phyloP scores from a whole-genome alignment of 1,140 invertebrate species.

The Drosophila prosaltans region DNA sequence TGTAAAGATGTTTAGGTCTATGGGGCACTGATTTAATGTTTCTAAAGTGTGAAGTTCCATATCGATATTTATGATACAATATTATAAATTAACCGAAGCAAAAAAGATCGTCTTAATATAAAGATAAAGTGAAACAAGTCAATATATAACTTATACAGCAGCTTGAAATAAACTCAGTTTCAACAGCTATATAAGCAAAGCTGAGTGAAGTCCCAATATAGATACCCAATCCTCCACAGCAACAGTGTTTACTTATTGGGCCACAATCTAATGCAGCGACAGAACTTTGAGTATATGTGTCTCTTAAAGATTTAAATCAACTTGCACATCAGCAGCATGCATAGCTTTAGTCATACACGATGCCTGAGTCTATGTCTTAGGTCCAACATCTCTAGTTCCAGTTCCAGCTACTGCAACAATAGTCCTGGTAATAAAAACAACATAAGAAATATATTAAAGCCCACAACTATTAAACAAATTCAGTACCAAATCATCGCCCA shows the following conservation, averaged over 20 bases:
- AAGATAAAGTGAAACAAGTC: not conserved
- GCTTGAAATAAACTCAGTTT: not conserved
- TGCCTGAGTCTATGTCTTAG: conserved; percentile 37
- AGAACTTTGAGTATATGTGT: conserved; percentile 19
- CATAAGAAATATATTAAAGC: conserved; percentile 21
- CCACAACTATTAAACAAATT: conserved; percentile 33
- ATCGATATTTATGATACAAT: not conserved
- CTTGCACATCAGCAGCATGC: conserved; percentile 7
- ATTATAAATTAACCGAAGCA: not conserved
- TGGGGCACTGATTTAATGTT: too few relatives aligned
- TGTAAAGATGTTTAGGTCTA: too few relatives aligned
- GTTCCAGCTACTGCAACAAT: not conserved
- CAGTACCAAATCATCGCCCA: conserved; percentile 49
- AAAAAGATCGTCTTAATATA: not conserved
- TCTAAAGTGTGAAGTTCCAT: too few relatives aligned
- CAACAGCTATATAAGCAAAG: not conserved
- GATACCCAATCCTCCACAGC: not conserved
- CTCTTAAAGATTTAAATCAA: conserved; percentile 8
- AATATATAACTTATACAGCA: not conserved
- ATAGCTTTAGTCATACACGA: conserved; percentile 22
- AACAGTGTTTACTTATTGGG: conserved; percentile 17
- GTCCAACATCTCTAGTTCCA: conserved; percentile 16
- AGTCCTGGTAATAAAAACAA: conserved; percentile 11
- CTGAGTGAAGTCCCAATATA: not conserved
- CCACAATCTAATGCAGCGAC: not conserved